phyloP scores from a whole-genome alignment of 2,113 vertebrate genomes.

The Dasyprocta punctata region DNA sequence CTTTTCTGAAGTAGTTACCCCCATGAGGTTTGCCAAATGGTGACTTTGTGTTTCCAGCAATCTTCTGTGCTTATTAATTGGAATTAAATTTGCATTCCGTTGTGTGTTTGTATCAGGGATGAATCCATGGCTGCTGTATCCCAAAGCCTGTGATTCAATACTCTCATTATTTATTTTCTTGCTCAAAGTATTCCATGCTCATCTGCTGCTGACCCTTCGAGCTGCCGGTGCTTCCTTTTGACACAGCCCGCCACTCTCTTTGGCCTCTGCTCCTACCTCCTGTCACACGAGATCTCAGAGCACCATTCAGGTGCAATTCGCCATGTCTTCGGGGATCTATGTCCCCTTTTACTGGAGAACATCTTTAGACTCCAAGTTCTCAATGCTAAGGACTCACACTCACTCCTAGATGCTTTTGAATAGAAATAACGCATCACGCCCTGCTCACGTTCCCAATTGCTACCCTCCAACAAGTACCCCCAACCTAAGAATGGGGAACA shows the following conservation, averaged over 20 bases:
- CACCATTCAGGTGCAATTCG: neutral
- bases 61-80: neutral
- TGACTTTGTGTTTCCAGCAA: neutral
- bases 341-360: neutral
- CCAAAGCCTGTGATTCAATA: accelerated
- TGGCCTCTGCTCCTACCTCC: neutral
- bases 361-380: neutral
- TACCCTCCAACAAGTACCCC: accelerated
- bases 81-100: neutral
- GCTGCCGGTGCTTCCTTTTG: neutral
- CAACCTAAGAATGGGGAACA: neutral
- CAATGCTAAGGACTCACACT: accelerated
- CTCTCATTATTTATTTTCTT: neutral
- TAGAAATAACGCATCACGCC: accelerated
- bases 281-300: neutral
- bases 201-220: neutral
- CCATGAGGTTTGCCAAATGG: neutral
- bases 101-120: neutral
- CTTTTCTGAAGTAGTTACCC: neutral
- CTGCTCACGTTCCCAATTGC: accelerated
- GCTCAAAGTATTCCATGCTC: neutral
- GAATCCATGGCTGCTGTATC: neutral
- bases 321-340: accelerated
- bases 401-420: accelerated
- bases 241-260: neutral